A percentile compares a stretch with the other conserved stretches of the same genome.
Conservation (phyloP, 2,113 vertebrate genomes). For the Otocyon megalotis region DNA sequence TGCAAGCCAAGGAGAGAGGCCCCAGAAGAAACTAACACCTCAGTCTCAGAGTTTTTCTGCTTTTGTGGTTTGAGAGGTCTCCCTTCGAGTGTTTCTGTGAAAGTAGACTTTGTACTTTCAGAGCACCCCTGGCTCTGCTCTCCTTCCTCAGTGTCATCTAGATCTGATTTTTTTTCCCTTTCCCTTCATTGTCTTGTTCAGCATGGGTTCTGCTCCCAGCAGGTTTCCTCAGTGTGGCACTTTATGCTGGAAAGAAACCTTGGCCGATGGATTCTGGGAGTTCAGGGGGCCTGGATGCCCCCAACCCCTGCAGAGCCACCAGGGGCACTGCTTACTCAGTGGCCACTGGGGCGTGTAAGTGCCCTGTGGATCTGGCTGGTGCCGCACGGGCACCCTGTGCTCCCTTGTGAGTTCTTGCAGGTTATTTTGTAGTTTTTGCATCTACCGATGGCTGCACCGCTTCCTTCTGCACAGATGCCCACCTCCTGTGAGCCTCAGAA, state of each 20-base stretch:
- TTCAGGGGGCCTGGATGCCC: not conserved
- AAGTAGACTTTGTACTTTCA: not conserved
- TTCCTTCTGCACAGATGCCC: not conserved
- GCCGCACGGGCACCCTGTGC: not conserved
- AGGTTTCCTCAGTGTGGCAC: not conserved
- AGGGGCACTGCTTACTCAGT: fast-evolving
- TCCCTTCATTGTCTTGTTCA: not conserved
- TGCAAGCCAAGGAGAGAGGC: not conserved
- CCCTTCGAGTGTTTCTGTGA: not conserved
- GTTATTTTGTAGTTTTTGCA: not conserved
- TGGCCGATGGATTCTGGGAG: not conserved
- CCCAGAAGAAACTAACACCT: not conserved
- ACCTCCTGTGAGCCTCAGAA: fast-evolving
- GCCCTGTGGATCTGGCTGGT: not conserved
- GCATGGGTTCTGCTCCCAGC: not conserved
- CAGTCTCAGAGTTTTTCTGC: not conserved
- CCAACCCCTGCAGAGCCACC: not conserved
- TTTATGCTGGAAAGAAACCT: not conserved
- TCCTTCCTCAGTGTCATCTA: not conserved
- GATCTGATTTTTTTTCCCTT: not conserved
- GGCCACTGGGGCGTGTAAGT: fast-evolving
- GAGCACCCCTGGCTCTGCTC: not conserved
- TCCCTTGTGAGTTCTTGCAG: fast-evolving
- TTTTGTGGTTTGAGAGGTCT: not conserved
- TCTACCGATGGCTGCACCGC: no score